Base-by-base conservation (phyloP, 2,113 vertebrate genomes). In the Amphiprion ocellaris region DNA sequence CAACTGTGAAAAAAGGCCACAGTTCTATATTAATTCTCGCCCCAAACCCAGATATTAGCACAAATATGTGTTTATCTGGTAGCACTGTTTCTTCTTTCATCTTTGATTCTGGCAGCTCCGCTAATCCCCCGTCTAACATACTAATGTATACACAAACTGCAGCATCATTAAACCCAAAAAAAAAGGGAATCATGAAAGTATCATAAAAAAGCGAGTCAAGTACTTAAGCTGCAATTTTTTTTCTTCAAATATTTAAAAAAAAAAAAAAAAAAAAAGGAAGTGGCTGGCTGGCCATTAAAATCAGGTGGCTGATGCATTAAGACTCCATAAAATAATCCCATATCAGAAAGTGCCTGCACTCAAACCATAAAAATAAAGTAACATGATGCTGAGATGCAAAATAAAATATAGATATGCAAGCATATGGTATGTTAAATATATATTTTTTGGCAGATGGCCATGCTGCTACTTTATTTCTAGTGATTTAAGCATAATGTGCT, bases 271-370 rank as follows among this genome's bases (percentile, higher is more conserved):
- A 50, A 58, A 70, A 58, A 54, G 65, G 64, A 53, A 28, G 63
- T 46, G 28, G 70, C 53, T 68, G 46, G 11, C 28, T 23, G 61
- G 52, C 39, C 69, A 30, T 88, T 85, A 84, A 85, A 82, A 81
- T 88, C 52, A 80, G 78, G 62, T 74, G 77, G 52, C 53, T 74
- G 74, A 77, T 69, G 70, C 83, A 84, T 85, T 85, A 84, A 82
- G 81, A 87, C 64, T 83, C 82, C 72, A 87, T 90, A 87, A 88
- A 88, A 74, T 84, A 61, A 77, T 71, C 59, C 66, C 83, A 55
- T 72, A 72, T 81, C 66, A 73, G 54, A 54, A 54, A 83, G 69
- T 53, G 74, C 69, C 69, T 73, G 79, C 88, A 87, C 85, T 89
- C 72, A 87, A 74, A 69, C 68, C 81, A 53, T 86, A 81, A 89